Evolutionary conservation across 2,113 vertebrate genomes (phyloP), one percentile per base, ranked within the genome.

Genomic region (Pionites leucogaster): DNA sequence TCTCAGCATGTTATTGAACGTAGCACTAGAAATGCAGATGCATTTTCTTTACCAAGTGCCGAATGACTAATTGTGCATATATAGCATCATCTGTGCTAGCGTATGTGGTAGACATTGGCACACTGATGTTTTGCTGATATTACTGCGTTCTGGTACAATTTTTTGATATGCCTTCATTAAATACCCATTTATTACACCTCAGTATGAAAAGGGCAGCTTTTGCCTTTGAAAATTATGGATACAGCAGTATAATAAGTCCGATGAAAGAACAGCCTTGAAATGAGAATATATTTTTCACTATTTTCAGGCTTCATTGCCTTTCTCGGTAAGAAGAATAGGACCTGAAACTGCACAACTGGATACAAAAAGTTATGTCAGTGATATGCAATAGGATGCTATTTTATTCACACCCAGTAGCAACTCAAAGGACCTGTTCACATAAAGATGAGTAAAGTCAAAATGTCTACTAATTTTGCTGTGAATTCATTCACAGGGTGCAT

Each of bases 191-290:
- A 82, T 76, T 62, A 69, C 46, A 59, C 57, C 84, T 68, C 31
- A 57, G 23, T n/a, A 79, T 65, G 70, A 79, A 93, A 95, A 93
- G 52, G 44, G 74, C 69, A 91, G 65, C 16, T 92, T 92, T 71
- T 78, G 35, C 42, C 62, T 95, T 85, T 84, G 70, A 92, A 74
- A 77, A 47, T 60, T 65, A 82, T 62, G 46, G 15, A 59, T 35
- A 59, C 57, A 59, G 67, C 81, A 59, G 22, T 13, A 78, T 83
- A 78, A 31, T n/a, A 78, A 83, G 72, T 50, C 72, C 79, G 37
- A 85, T 62, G 84, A 92, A 97, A 95, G 67, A 92, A 76, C 22
- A 82, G 70, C n/a, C 52, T 57, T 91, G 44, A 76, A 87, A 87
- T 35, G 1, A 62, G 53, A 92, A 91, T 31, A 69, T 7, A 49